Base-by-base conservation (phyloP, 1,140 invertebrate species). In the Lepidotrigona ventralis region DNA sequence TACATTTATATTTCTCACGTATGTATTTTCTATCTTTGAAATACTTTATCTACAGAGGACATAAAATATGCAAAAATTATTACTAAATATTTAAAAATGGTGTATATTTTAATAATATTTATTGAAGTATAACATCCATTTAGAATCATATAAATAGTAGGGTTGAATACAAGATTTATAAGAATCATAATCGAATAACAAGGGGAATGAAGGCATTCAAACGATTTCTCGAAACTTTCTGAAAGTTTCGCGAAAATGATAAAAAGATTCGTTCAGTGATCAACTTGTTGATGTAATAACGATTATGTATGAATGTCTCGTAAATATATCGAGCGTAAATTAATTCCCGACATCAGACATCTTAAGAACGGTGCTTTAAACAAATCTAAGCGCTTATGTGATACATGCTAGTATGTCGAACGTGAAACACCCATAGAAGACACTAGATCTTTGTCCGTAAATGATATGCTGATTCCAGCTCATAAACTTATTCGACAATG, bases 331-430 rank as follows among this genome's bases (percentile, higher is more conserved):
- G 33, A 46, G 17, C 63, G 70, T 29, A 26, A 78, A 86, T 85
- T 85, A 74, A 39, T 33, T 64, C 71, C 54, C 33, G 46, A 19
- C 53, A 23, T 56, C 33, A 46, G 51, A 15, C 58, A 53, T 70
- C 78, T 39, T 56, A 46, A 70, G 63, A 83, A 82, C 54, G 69
- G 74, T 70, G 29, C 23, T 19, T 76, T 21, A 21, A 69, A n/a
- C 64, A 23, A 70, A 80, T 77, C 53, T 79, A n/a, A 51, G 12
- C 19, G 33, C 64, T 86, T 81, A 86, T 71, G 63, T 77, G 46
- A 54, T 64, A 85, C n/a, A 11, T 21, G 23, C 14, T 14, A 53
- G 46, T 46, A 46, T 23, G 79, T 72, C 74, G 51, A 71, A 29
- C 58, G 53, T 8, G 17, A 74, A 84, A 73, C 56, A 26, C 26